phyloP scores from a whole-genome alignment of 2,888 invertebrate species.

The Cephus sareptanus region DNA sequence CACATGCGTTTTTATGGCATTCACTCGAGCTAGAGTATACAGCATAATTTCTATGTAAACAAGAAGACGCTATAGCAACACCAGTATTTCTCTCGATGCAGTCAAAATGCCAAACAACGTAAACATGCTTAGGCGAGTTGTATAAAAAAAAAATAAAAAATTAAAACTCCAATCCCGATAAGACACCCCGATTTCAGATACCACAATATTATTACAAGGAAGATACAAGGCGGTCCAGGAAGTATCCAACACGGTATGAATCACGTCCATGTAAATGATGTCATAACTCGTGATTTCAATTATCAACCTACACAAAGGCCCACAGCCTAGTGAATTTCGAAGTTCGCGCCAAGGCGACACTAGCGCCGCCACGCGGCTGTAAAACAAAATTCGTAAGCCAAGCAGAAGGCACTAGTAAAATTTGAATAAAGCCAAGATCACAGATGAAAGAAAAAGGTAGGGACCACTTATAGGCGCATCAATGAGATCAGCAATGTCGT shows the following conservation, averaged over 20 bases:
- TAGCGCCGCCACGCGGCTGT: too few species aligned
- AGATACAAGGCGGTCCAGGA: neutral
- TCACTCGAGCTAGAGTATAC: neutral
- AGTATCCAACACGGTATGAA: neutral
- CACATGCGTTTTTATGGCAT: neutral
- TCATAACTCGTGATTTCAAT: neutral
- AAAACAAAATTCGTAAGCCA: too few species aligned
- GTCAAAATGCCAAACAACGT: neutral
- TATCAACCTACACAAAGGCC: neutral
- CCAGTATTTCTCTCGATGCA: neutral
- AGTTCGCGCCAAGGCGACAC: neutral
- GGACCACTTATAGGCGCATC: slow-evolving; percentile 5
- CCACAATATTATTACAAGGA: neutral
- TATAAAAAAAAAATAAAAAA: neutral
- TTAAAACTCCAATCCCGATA: neutral
- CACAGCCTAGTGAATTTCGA: neutral
- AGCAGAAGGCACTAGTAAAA: neutral
- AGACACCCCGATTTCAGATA: neutral
- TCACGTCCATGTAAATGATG: neutral
- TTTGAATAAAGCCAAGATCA: neutral
- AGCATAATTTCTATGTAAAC: neutral
- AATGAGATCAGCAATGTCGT: slow-evolving; percentile 52
- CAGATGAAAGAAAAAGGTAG: neutral
- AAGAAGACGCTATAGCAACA: neutral
- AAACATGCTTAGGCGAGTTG: neutral